Base-by-base conservation (phyloP, 2,113 vertebrate species). In the Macroglossus sobrinus region DNA sequence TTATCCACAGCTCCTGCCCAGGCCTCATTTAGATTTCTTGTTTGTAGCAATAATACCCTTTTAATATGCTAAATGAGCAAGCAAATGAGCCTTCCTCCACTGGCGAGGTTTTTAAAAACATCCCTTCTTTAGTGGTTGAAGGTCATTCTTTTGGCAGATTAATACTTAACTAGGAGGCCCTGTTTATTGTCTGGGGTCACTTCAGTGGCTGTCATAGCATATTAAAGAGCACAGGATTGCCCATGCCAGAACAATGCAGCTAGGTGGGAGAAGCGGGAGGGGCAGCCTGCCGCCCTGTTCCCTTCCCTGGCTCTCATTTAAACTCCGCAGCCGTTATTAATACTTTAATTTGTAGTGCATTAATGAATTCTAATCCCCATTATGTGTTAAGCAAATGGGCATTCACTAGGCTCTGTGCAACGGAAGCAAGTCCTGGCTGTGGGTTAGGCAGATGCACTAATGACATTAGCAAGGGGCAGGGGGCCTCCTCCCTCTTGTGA, bases 11-110 rank as follows among this genome's bases (percentile, higher is more conserved):
- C 96, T 97, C 96, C 95, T 93, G 18, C 97, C 22, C 22, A 95
- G 97, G 97, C 84, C 97, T 98, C 98, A 40, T 98, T 98, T 97
- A 93, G 97, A 96, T 95, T 98, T 98, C 98, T 98, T 98, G 98
- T 98, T 98, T 98, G 98, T 95, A 96, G 97, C 98, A 98, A 98
- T 98, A 98, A 98, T 96, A 94, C 92, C 95, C 97, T 98, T 98
- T 98, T 98, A 98, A 98, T 98, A 97, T 97, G 97, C 97, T 98
- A 98, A 97, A 98, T 97, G 98, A 98, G 98, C 66, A 57, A 95
- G 75, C 97, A 98, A 97, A 98, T 95, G 97, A 98, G 95, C 97
- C 98, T 98, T 97, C 96, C 86, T 97, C 87, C 64, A 5, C 13
- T 97, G 95, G 15, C 11, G 0, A 97, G 95, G 97, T 85, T 97